phyloP scores from a whole-genome alignment of 2,113 vertebrate genomes.

The Myrmecobius fasciatus region DNA sequence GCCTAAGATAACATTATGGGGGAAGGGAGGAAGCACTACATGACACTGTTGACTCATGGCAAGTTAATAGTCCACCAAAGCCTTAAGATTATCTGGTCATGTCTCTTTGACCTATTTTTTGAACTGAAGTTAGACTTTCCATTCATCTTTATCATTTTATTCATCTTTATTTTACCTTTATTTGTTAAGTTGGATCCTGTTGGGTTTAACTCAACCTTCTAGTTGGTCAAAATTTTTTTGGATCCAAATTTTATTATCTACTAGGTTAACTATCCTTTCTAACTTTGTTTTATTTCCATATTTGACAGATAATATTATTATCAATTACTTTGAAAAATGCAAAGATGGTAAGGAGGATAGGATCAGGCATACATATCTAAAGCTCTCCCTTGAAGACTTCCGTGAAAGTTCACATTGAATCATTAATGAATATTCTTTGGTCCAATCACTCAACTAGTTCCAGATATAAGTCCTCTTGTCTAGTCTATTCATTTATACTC shows the following conservation, averaged over 20 bases:
- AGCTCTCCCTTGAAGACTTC: neutral
- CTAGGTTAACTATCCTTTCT: neutral
- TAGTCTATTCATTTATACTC: neutral
- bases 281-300: neutral
- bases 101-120: neutral
- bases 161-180: neutral
- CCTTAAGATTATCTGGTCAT: neutral
- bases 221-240: neutral
- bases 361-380: neutral
- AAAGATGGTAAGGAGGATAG: neutral
- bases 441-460: neutral
- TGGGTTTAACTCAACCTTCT: neutral
- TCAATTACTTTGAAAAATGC: too few species aligned
- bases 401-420: neutral
- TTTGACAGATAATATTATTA: too few species aligned
- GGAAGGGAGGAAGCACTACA: neutral
- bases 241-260: neutral
- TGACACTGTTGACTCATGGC: neutral
- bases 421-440: neutral
- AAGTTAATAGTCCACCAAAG: neutral
- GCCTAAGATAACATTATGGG: neutral
- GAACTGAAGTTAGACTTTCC: neutral
- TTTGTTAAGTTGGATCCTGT: neutral
- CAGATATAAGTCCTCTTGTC: neutral
- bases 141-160: neutral